A percentile compares a stretch with the other conserved stretches of the same genome.
These are phyloP conservation scores for Epizoanthus scotinus DNA, from an alignment of 92 coral and sea anemone species.

Conservation along the genomic window DNA sequence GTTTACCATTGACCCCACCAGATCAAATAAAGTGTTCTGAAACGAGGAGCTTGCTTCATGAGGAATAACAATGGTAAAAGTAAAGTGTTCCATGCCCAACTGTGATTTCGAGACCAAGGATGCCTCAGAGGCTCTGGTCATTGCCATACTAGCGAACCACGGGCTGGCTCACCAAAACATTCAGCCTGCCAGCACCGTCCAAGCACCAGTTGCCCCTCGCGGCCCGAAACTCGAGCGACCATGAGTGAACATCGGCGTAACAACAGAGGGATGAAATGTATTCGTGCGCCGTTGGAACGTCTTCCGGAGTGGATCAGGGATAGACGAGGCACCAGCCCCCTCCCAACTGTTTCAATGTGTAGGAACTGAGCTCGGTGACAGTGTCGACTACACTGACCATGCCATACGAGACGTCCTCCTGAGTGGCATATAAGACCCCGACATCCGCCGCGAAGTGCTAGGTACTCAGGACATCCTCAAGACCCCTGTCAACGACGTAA, in stretches of 20 bases:
- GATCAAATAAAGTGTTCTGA: too few relatives aligned
- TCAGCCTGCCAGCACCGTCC: constrained; percentile 9
- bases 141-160: too few relatives aligned
- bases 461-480: constrained; percentile 45
- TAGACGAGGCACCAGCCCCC: constrained; percentile 60
- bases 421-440: constrained; percentile 59
- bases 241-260: constrained; percentile 49
- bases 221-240: constrained; percentile 22
- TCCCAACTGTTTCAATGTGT: constrained; percentile 67
- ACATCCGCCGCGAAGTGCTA: too few relatives aligned
- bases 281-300: constrained; percentile 71
- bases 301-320: constrained; percentile 62
- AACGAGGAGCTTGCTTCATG: too few relatives aligned
- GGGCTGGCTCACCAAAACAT: constrained; percentile 26
- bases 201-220: constrained; percentile 13
- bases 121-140: constrained; percentile 12
- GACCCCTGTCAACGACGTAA: constrained; percentile 50
- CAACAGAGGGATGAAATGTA: constrained; percentile 61
- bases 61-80: too few relatives aligned
- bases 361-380: constrained; percentile 63
- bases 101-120: constrained; percentile 22
- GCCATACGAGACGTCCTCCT: constrained; percentile 58
- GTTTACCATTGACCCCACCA: too few relatives aligned
- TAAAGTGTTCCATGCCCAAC: constrained; percentile 22
- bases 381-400: constrained; percentile 63